Percentiles rank a stretch among this genome's conserved stretches.
Evolutionary conservation across 2,113 vertebrate genomes (phyloP).

Genomic region (Ceuthmochares aereus): DNA sequence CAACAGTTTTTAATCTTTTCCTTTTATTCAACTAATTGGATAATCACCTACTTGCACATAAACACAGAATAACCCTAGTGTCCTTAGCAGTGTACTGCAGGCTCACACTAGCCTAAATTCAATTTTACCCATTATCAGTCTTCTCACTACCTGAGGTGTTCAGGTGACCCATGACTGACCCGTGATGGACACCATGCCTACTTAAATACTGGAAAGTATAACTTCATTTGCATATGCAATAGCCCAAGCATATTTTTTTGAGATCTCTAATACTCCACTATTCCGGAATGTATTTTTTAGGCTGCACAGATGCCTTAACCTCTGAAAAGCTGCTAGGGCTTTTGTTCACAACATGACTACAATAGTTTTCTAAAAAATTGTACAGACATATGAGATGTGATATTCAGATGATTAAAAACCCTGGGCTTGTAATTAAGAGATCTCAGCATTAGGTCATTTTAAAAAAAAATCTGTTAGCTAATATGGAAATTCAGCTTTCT

Average conservation of each 20-base stretch:
- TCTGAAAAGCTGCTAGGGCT: background rate
- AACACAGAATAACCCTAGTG: background rate
- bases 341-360: background rate
- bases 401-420: background rate
- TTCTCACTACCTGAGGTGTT: background rate
- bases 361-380: background rate
- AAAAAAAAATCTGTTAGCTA: background rate
- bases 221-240: background rate
- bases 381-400: background rate
- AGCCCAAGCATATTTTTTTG: background rate
- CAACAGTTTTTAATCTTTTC: background rate
- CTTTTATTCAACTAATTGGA: background rate
- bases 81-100: background rate
- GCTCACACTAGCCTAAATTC: background rate
- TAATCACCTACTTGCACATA: background rate
- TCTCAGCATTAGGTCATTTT: background rate
- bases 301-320: background rate
- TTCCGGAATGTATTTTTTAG: background rate
- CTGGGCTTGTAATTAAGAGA: background rate
- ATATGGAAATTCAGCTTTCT: background rate
- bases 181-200: background rate
- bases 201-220: background rate
- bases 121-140: background rate
- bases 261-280: background rate
- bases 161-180: background rate